Conservation (phyloP, 2,888 invertebrate genomes). For the Emmelina monodactyla region DNA sequence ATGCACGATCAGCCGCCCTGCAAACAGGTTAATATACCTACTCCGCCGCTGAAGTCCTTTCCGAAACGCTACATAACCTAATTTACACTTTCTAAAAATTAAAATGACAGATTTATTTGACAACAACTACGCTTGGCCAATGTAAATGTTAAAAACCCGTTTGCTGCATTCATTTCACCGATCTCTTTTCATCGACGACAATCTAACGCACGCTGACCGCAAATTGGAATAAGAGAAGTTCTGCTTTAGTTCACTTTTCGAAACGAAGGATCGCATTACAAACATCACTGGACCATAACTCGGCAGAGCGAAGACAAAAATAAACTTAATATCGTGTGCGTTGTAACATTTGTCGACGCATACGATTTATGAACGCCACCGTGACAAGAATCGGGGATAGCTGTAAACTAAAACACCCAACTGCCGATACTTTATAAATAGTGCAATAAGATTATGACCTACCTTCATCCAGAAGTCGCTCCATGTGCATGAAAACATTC, state of each 20-base stretch:
- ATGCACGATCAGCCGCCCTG: constrained; percentile 47
- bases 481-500: constrained; percentile 99
- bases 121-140: constrained; percentile 37
- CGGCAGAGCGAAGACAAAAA: constrained; percentile 63
- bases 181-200: constrained; percentile 47
- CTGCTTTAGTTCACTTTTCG: constrained; percentile 55
- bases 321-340: constrained; percentile 65
- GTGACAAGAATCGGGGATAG: constrained; percentile 46
- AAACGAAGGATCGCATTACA: constrained; percentile 61
- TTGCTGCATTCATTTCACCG: constrained; percentile 49
- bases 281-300: constrained; percentile 64
- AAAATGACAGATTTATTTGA: constrained; percentile 29
- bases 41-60: not conserved
- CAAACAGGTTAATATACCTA: constrained; percentile 54
- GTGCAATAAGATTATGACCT: constrained; percentile 42
- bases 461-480: constrained; percentile 99
- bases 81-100: constrained; percentile 1
- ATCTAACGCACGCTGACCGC: constrained; percentile 54
- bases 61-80: not conserved
- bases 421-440: constrained; percentile 32
- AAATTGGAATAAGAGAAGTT: constrained; percentile 45
- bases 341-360: constrained; percentile 60
- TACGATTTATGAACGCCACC: constrained; percentile 51
- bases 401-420: constrained; percentile 23
- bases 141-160: constrained; percentile 40